A percentile compares a stretch with the other conserved stretches of the same genome.
Conservation (phyloP, 2,888 invertebrate genomes). For the Hyposoter dolosus region DNA sequence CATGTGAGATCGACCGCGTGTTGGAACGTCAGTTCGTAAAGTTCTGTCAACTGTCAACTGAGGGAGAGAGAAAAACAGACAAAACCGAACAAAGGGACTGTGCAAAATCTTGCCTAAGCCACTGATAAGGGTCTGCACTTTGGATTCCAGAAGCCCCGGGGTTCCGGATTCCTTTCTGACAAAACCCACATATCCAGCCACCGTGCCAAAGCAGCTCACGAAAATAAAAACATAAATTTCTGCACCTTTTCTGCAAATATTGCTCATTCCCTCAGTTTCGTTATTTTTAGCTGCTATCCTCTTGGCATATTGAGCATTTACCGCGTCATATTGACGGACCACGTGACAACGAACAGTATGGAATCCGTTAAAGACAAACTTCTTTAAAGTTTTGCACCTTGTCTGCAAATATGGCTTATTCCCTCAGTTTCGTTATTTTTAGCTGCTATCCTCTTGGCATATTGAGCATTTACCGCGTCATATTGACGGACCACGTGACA, state of each 20-base stretch:
- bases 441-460: background rate
- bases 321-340: no score
- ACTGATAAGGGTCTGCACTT: constrained; percentile 3
- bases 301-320: no score
- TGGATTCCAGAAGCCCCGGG: background rate
- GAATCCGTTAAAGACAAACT: no score
- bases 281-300: background rate
- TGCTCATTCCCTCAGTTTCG: background rate
- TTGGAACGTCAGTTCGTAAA: background rate
- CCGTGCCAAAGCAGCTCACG: background rate
- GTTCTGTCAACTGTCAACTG: background rate
- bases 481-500: no score
- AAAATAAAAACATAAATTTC: background rate
- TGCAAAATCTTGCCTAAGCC: constrained; percentile 7
- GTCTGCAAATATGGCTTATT: background rate
- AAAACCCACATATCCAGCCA: background rate
- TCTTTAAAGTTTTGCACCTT: no score
- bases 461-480: no score
- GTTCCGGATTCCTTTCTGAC: background rate
- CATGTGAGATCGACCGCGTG: background rate
- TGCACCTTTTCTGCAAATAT: background rate
- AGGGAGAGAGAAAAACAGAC: background rate
- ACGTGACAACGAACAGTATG: no score
- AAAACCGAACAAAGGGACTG: constrained; percentile 10
- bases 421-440: background rate